Evolutionary conservation across 2,113 vertebrate genomes (phyloP), one percentile per base, ranked within the genome.

Genomic region (Lagenorhynchus albirostris): DNA sequence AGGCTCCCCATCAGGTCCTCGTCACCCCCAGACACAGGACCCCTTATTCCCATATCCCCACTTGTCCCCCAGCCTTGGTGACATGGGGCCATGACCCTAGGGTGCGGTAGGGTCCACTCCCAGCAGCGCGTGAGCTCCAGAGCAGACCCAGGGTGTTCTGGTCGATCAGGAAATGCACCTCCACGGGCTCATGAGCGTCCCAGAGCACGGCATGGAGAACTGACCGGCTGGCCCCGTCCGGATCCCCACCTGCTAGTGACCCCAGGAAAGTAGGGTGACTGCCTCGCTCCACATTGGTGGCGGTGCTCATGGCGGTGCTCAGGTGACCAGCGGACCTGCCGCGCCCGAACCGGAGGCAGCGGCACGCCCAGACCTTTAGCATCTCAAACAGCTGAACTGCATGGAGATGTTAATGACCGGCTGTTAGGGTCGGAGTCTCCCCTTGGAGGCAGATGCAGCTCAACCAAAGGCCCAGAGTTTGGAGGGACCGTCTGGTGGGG

Each of bases 161-260:
- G 25, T 3, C 12, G 0, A 9, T 5, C 1, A 8, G 50, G 26
- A 81, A 13, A 33, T 0, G 5, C 2, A 0, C 33, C 15, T 29
- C 25, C 47, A 11, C 0, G 36, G 17, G 8, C 47, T 3, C 5
- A 0, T 5, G 5, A 1, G 0, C 29, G 44, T 11, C 25, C 55
- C 77, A 18, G n/a, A 31, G 17, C 2, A 0, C 9, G 0, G 2
- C 3, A 9, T 25, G 25, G n/a, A 41, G n/a, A 8, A 14, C 6
- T 2, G 13, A 38, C 31, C 10, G 4, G 5, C 31, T 8, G 1
- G 0, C 23, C 67, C 36, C 3, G 0, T 7, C 20, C 31, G 8
- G 3, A 38, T 53, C 20, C 38, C 38, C 15, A 0, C 4, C 6
- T n/a, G 47, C 31, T 53, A 11, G 25, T 1, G n/a, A 31, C 31